A percentile compares a stretch with the other conserved stretches of the same genome.
These are phyloP conservation scores for Thymelicus lineola DNA, from an alignment of 2,888 invertebrate genomes.

Conservation along the genomic window DNA sequence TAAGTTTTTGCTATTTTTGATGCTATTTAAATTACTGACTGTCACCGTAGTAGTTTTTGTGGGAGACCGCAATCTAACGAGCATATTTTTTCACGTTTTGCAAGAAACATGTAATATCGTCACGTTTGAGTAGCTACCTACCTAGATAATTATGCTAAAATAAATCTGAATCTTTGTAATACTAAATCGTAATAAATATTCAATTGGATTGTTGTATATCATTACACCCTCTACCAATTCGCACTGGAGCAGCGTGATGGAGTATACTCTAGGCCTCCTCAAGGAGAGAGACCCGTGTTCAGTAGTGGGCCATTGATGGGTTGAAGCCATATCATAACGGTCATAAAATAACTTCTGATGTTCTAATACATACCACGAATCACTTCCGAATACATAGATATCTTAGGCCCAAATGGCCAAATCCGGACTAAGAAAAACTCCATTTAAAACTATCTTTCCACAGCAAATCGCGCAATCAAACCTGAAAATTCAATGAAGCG, in stretches of 20 bases:
- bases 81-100: neutral
- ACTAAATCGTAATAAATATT: too few relatives aligned
- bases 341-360: too few relatives aligned
- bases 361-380: too few relatives aligned
- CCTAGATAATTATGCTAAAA: neutral
- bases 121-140: neutral
- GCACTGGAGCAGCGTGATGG: too few relatives aligned
- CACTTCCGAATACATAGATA: too few relatives aligned
- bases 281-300: too few relatives aligned
- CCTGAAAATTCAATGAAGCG: constrained; percentile 6
- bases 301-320: too few relatives aligned
- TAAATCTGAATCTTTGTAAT: neutral
- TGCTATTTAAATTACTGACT: neutral
- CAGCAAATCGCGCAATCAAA: constrained; percentile 4
- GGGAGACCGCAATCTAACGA: neutral
- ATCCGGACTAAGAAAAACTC: too few relatives aligned
- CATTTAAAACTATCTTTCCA: neutral
- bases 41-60: constrained; percentile 3
- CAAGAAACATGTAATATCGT: neutral
- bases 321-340: neutral
- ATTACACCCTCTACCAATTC: too few relatives aligned
- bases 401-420: too few relatives aligned
- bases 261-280: too few relatives aligned
- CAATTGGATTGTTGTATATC: too few relatives aligned
- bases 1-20: neutral